Conservation (phyloP, 2,797 vertebrate genomes). For the Sphenopsis melanotis region DNA sequence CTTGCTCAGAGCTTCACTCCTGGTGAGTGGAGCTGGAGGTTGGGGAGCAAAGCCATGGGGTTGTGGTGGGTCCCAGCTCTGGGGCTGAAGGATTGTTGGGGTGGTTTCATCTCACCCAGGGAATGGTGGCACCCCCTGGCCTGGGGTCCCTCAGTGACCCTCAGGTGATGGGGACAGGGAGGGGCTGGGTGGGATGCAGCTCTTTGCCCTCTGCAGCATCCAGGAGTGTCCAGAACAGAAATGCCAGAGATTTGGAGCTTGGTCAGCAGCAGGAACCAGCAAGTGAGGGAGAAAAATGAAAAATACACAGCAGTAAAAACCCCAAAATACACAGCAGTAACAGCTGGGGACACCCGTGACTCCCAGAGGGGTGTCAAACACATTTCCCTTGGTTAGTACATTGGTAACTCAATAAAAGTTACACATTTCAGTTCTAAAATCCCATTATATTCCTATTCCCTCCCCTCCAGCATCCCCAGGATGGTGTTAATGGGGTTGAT, state of each 20-base stretch:
- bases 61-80: no score
- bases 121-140: rapidly evolving
- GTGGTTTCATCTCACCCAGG: neutral
- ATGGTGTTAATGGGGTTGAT: neutral
- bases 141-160: neutral
- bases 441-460: rapidly evolving
- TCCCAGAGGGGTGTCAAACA: neutral
- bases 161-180: rapidly evolving
- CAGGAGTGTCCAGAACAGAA: neutral
- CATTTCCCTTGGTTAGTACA: neutral
- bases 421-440: neutral
- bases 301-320: neutral
- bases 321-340: no score
- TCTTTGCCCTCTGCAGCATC: neutral
- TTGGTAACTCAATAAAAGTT: rapidly evolving
- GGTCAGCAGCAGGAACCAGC: neutral
- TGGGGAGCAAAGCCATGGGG: neutral
- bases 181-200: neutral
- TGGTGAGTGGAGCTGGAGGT: neutral
- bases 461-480: neutral
- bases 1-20: rapidly evolving
- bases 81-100: neutral
- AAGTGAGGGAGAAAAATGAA: neutral
- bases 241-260: neutral
- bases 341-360: neutral